A percentile compares a stretch with the other conserved stretches of the same genome.
Conservation (phyloP, 1,140 invertebrate genomes). For the Ladona fulva region DNA sequence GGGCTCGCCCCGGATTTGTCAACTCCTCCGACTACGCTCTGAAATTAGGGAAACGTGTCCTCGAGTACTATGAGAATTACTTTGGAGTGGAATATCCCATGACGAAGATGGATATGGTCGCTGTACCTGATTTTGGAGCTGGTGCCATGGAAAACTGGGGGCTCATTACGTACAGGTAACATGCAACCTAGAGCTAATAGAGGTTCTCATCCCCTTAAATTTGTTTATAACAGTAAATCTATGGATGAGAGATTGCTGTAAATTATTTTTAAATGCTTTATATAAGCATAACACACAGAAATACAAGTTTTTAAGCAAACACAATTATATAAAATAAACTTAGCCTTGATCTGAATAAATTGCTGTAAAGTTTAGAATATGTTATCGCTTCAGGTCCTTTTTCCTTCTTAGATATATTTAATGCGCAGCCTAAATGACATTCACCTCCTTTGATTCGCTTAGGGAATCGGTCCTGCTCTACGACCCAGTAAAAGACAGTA, state of each 20-base stretch:
- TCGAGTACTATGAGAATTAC: slow-evolving; percentile 43
- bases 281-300: too few species aligned
- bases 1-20: slow-evolving; percentile 56
- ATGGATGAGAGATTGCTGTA: too few species aligned
- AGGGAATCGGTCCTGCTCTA: slow-evolving; percentile 18
- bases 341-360: too few species aligned
- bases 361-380: too few species aligned
- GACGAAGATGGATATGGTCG: slow-evolving; percentile 55
- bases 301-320: too few species aligned
- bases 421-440: too few species aligned
- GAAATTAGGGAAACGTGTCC: slow-evolving; percentile 40
- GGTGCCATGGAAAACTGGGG: slow-evolving; percentile 84
- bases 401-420: too few species aligned
- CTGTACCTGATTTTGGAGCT: slow-evolving; percentile 66
- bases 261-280: too few species aligned
- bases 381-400: too few species aligned
- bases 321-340: too few species aligned
- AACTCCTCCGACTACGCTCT: slow-evolving; percentile 50
- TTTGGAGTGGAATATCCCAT: slow-evolving; percentile 22
- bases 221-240: too few species aligned
- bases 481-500: slow-evolving; percentile 12
- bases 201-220: too few species aligned
- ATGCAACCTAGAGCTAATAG: not conserved
- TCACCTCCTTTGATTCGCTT: not conserved
- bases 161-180: slow-evolving; percentile 57